Evolutionary conservation across 1,140 invertebrate genomes (phyloP).

Genomic region (Psilanteris sp.): DNA sequence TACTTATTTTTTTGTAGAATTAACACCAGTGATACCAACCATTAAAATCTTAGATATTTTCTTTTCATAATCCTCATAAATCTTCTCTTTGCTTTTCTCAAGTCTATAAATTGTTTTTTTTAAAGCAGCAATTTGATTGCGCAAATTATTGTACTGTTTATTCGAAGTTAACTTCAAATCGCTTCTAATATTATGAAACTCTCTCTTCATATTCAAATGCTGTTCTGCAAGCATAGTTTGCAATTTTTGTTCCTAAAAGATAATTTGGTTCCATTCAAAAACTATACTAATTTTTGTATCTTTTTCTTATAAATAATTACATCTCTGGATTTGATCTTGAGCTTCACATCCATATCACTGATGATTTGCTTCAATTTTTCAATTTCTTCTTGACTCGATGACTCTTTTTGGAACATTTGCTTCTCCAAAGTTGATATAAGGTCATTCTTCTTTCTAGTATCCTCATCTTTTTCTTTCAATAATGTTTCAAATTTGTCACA

Average conservation of each 20-base stretch:
- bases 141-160: slow-evolving; percentile 54
- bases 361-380: slow-evolving; percentile 58
- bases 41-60: slow-evolving; percentile 63
- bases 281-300: not conserved
- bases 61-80: slow-evolving; percentile 61
- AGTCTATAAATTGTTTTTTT: slow-evolving; percentile 61
- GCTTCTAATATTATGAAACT: slow-evolving; percentile 67
- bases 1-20: too few relatives aligned
- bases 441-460: slow-evolving; percentile 61
- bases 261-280: not conserved
- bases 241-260: slow-evolving; percentile 66
- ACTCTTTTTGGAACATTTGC: slow-evolving; percentile 53
- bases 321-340: slow-evolving; percentile 59
- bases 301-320: not conserved
- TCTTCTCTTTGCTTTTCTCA: slow-evolving; percentile 63
- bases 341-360: slow-evolving; percentile 64
- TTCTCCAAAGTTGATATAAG: slow-evolving; percentile 57
- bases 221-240: slow-evolving; percentile 66
- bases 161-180: slow-evolving; percentile 63
- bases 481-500: slow-evolving; percentile 42
- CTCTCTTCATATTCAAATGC: slow-evolving; percentile 68
- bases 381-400: slow-evolving; percentile 55
- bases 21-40: too few relatives aligned
- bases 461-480: slow-evolving; percentile 60
- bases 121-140: slow-evolving; percentile 48